Evolutionary conservation across 2,113 vertebrate genomes (phyloP).

Genomic region (Petroica traversi): DNA sequence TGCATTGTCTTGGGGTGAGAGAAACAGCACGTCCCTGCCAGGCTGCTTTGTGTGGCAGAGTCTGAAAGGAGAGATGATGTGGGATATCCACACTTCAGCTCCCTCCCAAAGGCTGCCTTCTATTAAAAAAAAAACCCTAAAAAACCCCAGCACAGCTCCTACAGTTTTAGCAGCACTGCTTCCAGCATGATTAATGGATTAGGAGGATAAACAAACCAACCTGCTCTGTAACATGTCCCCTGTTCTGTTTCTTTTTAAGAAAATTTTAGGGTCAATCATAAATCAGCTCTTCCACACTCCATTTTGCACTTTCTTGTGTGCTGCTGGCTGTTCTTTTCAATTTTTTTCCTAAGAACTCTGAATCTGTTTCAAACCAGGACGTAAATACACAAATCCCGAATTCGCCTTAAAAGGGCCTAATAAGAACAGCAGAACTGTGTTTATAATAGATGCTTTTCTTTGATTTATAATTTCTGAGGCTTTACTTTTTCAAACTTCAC

Average conservation of each 20-base stretch:
- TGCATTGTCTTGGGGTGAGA: neutral
- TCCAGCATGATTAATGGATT: neutral
- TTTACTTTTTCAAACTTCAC: neutral
- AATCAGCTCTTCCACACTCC: neutral
- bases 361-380: neutral
- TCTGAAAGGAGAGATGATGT: neutral
- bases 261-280: neutral
- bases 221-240: accelerated
- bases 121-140: neutral
- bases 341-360: neutral
- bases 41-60: accelerated
- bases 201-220: neutral
- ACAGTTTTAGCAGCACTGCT: neutral
- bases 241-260: neutral
- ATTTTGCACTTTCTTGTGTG: neutral
- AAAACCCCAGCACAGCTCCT: neutral
- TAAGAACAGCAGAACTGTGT: neutral
- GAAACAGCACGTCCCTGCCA: neutral
- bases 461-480: neutral
- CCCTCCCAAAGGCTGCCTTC: neutral
- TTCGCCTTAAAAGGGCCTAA: neutral
- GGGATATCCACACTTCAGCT: neutral
- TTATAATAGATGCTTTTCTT: neutral
- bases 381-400: neutral
- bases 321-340: neutral